Evolutionary conservation across 2,113 vertebrate species (phyloP), one percentile per base, ranked within the genome.

Genomic region (Delphinus delphis): DNA sequence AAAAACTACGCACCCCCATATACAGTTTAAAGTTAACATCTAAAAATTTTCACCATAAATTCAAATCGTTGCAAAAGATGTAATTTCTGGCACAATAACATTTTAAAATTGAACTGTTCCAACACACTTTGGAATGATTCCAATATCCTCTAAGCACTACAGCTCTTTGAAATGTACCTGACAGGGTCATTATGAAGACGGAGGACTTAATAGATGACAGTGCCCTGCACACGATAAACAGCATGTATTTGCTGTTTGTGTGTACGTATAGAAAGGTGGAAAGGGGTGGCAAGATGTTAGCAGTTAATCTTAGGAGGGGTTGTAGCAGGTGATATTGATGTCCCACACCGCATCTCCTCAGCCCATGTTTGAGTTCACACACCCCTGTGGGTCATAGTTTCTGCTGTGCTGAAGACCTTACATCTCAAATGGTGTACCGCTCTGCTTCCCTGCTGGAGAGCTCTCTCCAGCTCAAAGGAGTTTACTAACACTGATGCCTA

Each of bases 1-100:
- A 31, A 84, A 96, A 94, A 31, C n/a, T 36, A 70, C 8, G 13
- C 5, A 80, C 6, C 47, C 17, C 26, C 25, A 26, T 36, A 50
- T 53, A 47, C 63, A 96, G 90, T 91, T 95, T 96, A 79, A 88
- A 81, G 36, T 63, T 36, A 41, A 68, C 53, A 91, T 68, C 53
- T 95, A 65, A 55, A 87, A 93, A 4, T 53, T 68, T 70, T 85
- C 92, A 70, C 58, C 47, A 14, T 60, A 55, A 74, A 20, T 86
- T 96, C 67, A 77, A 91, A 92, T 85, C 67, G 26, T 88, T 93
- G 50, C 41, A 67, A 91, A 93, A 88, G 81, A 88, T 85, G 44
- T 76, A 3, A 88, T 91, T 96, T 71, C 71, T n/a, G 25, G 20
- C 25, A 31, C 25, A 41, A 36, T 80, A 60, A 41, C 68, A 80